Percentiles rank a stretch among this genome's conserved stretches.
Conservation (phyloP, 2,113 vertebrate species). For the Clinocottus analis region DNA sequence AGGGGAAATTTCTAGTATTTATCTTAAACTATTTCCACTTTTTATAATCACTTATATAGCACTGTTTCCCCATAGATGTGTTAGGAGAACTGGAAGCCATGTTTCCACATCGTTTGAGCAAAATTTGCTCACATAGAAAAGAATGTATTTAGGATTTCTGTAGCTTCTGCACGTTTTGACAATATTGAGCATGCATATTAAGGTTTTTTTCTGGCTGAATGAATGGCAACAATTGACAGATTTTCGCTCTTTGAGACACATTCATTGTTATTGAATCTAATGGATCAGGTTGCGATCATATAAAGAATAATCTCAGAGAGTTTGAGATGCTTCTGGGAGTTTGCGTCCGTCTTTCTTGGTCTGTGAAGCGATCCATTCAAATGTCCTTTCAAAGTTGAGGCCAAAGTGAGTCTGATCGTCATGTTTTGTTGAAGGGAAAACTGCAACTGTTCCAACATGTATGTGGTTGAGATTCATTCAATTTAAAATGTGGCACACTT, state of each 20-base stretch:
- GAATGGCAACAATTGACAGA: neutral
- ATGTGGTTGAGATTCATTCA: neutral
- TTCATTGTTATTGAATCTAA: neutral
- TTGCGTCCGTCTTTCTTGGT: slow-evolving; percentile 7
- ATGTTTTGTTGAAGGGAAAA: neutral
- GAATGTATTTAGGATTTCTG: neutral
- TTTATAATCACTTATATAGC: neutral
- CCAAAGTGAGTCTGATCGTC: neutral
- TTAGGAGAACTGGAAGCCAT: neutral
- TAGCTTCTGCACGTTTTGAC: neutral
- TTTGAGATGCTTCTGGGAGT: no score
- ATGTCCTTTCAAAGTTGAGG: neutral
- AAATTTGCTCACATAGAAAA: neutral
- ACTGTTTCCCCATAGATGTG: neutral
- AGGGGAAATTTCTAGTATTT: neutral
- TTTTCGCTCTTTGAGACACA: neutral
- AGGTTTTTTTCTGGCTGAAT: neutral
- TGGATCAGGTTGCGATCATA: neutral
- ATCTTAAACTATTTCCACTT: neutral
- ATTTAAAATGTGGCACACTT: slow-evolving; percentile 1
- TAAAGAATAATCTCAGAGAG: neutral
- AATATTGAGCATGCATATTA: neutral
- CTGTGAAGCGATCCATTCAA: neutral
- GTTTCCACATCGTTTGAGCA: neutral
- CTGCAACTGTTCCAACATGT: neutral